Base-by-base conservation (phyloP, 1,140 invertebrate species). In the Drosophila gunungcola region DNA sequence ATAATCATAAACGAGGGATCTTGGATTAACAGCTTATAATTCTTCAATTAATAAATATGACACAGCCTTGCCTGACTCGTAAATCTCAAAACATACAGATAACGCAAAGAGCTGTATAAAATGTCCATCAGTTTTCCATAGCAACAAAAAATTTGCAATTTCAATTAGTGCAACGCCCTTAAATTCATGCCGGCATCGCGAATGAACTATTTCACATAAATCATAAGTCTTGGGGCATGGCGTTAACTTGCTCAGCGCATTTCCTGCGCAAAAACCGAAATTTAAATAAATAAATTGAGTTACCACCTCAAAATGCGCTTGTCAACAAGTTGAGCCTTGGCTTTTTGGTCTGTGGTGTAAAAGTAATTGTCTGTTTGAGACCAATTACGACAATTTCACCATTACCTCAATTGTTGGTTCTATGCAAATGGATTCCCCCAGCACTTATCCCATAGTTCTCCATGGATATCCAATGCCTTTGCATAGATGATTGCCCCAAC, bases 231-330 rank as follows among this genome's bases (percentile, higher is more conserved):
- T 25, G 16, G 32, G 36, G 36, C 39, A 32, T 80, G 56, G 49
- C 67, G 61, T 73, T 63, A 84, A 80, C 65, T 84, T 63, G 64
- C 32, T 57, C 42, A 13, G 38, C 29, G 70, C 69, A 88, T 65
- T 86, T 88, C 84, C 83, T 83, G 70, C 56, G 27, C 46, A 49
- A 52, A 52, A 70, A 29, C 36, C 43, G 38, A 76, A 86, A 86
- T 89, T 89, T 89, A 84, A 89, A 89, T 89, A 89, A 89, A 89
- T 89, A 89, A 89, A 89, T 89, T 89, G 80, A 89, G 84, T 89
- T 89, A 89, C 84, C 84, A 89, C 84, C 84, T 89, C 41, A 62
- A 73, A 62, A 43, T 57, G 57, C 64, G 78, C 69, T 74, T 86
- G 78, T 86, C 84, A 89, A 89, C 84, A 89, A 89, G 80, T 89